Evolutionary conservation across 2,888 invertebrate species (phyloP), one percentile per base, ranked within the genome.

Genomic region (Leptinotarsa rubiginosa): DNA sequence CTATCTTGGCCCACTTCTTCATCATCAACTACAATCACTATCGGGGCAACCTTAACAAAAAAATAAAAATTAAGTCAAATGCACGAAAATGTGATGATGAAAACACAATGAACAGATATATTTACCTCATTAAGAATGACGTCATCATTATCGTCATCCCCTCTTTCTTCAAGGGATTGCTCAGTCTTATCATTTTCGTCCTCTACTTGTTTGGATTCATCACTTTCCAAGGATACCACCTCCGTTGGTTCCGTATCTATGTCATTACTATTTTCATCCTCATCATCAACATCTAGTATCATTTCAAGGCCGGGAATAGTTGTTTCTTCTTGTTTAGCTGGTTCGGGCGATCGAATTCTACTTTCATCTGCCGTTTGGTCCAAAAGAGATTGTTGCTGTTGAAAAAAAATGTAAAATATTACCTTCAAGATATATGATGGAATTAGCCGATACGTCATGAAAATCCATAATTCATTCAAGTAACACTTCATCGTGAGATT

Each of bases 401-500:
- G 69, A 64, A 70, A 64, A 76, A 77, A 85, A 47, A 18, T 67
- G 3, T 3, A 25, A 25, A 25, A 25, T 25, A 25, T 25, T 3
- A 25, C 22, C 4, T 25, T 25, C 22, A 3, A 25, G 22, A 25
- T 25, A 25, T 25, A 4, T 25, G 22, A 25, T 25, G 22, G 22
- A 4, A 22, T 22, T 22, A 2, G 2, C 22, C 22, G 22, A 22
- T 22, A 25, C 0, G 0, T 25, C 22, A 25, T 0, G 22, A 25
- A 25, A 25, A 3, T 25, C 22, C 3, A 25, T 0, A 25, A 25
- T 4, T 4, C 4, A 25, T 25, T 25, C 22, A 25, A 25, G 22
- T 0, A 25, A 25, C 4, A 25, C 2, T 25, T 25, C 93, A 15
- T 95, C 90, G 0, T 94, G 93, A 0, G 95, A 94, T 85, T 96